Percentiles rank a stretch among this genome's conserved stretches.
These are phyloP conservation scores for Charadrius vociferus DNA, from an alignment of 2,113 vertebrate species.

Conservation along the genomic window DNA sequence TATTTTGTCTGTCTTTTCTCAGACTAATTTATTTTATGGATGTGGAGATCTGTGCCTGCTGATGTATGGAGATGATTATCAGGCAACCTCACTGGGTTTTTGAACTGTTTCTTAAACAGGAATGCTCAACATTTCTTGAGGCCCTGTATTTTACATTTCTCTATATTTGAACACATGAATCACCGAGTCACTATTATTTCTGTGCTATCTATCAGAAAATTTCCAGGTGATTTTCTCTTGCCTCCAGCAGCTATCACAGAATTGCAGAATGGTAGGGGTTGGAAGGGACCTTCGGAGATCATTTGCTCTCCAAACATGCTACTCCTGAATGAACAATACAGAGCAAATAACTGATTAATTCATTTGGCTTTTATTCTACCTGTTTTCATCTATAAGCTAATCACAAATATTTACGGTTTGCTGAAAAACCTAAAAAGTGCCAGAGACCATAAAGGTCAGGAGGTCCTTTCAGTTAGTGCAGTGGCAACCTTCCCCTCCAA, in stretches of 20 bases:
- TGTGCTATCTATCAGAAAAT: not conserved
- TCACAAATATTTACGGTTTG: not conserved
- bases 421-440: not conserved
- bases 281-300: not conserved
- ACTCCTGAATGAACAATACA: not conserved
- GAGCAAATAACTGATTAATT: not conserved
- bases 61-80: not conserved
- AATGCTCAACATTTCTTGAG: not conserved
- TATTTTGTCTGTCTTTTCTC: slow-evolving; percentile 12
- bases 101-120: too few species aligned
- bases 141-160: not conserved
- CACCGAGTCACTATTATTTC: not conserved
- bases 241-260: not conserved
- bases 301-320: not conserved
- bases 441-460: not conserved
- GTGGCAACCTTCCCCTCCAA: not conserved
- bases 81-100: too few species aligned
- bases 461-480: not conserved
- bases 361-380: not conserved
- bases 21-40: slow-evolving; percentile 1
- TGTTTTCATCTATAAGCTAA: not conserved
- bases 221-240: not conserved
- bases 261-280: not conserved
- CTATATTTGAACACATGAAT: not conserved
- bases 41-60: not conserved